These are phyloP conservation scores for Argyrosomus japonicus DNA, from an alignment of 2,113 vertebrate genomes.

Conservation along the genomic window DNA sequence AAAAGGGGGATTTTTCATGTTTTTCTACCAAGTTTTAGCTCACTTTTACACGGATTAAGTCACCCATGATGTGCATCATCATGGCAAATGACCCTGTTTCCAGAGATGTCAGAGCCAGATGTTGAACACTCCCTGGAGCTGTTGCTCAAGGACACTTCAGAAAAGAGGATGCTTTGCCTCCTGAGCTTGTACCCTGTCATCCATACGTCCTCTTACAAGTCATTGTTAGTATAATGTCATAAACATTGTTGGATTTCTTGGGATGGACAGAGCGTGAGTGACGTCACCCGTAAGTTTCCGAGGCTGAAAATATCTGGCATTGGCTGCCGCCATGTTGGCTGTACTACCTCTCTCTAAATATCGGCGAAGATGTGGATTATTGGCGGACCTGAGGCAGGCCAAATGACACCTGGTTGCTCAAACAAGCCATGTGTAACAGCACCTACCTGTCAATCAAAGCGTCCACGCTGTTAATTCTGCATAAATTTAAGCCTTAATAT, in stretches of 20 bases:
- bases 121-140: background rate
- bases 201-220: background rate
- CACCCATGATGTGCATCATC: background rate
- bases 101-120: background rate
- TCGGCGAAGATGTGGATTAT: too few species aligned
- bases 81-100: background rate
- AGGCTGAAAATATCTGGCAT: too few species aligned
- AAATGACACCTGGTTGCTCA: too few species aligned
- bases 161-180: background rate
- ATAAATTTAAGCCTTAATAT: too few species aligned
- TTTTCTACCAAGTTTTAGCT: background rate
- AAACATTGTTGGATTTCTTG: background rate
- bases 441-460: too few species aligned
- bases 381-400: too few species aligned
- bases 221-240: background rate
- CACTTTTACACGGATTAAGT: background rate
- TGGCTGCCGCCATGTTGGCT: too few species aligned
- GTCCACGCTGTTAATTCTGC: too few species aligned
- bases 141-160: conserved; percentile 19
- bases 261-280: too few species aligned
- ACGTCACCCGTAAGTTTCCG: too few species aligned
- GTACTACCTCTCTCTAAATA: too few species aligned
- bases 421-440: too few species aligned
- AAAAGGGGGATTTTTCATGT: background rate
- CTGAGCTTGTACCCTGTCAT: background rate